A percentile compares a stretch with the other conserved stretches of the same genome.
These are phyloP conservation scores for Corydoras maculifer DNA, from an alignment of 2,113 vertebrate genomes.

Conservation along the genomic window DNA sequence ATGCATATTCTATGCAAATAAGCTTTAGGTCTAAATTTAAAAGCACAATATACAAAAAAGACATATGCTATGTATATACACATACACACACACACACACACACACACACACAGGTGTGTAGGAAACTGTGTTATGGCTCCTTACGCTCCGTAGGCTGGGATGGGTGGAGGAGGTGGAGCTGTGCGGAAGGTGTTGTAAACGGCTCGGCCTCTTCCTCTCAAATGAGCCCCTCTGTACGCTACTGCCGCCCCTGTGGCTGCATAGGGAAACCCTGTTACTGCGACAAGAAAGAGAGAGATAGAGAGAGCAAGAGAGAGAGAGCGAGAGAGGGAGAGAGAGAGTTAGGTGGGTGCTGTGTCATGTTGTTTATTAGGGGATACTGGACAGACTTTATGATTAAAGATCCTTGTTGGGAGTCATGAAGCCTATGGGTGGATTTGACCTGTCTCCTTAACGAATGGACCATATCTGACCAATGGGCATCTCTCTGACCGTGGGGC, in stretches of 20 bases:
- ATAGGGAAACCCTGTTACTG: constrained; percentile 91
- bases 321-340: constrained; percentile 6
- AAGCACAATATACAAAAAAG: too few species aligned
- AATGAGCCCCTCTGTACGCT: constrained; percentile 85
- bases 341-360: too few species aligned
- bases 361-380: too few species aligned
- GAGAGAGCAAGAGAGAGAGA: not conserved
- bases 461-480: too few species aligned
- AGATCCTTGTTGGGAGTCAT: too few species aligned
- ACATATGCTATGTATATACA: not conserved
- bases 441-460: too few species aligned
- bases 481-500: too few species aligned
- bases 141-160: constrained; percentile 92
- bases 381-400: too few species aligned
- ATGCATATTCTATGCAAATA: constrained; percentile 6
- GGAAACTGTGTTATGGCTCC: constrained; percentile 33
- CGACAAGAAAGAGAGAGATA: constrained; percentile 39
- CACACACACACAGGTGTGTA: constrained; percentile 4
- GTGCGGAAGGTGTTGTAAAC: constrained; percentile 91
- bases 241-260: constrained; percentile 83
- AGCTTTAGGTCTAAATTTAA: not conserved
- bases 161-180: constrained; percentile 81
- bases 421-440: too few species aligned
- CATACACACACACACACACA: constrained; percentile 16
- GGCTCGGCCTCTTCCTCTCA: constrained; percentile 84